These are phyloP conservation scores for Anisognathus igniventris DNA, from an alignment of 2,797 vertebrate species.

Conservation along the genomic window DNA sequence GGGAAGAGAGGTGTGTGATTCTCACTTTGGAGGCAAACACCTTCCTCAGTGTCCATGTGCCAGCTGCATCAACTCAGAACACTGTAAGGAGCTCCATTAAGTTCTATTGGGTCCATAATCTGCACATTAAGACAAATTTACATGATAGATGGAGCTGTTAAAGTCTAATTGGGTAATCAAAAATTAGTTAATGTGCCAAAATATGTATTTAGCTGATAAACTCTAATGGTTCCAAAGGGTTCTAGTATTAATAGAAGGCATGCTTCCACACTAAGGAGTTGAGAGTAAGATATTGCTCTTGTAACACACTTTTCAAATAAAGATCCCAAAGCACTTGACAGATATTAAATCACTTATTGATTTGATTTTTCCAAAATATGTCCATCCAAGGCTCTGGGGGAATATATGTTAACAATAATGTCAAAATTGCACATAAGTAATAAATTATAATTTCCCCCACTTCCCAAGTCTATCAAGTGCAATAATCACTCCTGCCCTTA, in stretches of 20 bases:
- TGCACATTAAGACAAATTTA: slow-evolving; percentile 63
- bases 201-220: slow-evolving; percentile 70
- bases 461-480: slow-evolving; percentile 34
- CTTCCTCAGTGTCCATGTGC: slow-evolving; percentile 34
- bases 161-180: slow-evolving; percentile 69
- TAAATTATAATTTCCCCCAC: slow-evolving; percentile 33
- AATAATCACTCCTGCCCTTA: slow-evolving; percentile 23
- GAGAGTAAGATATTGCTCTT: slow-evolving; percentile 34
- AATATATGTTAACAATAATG: slow-evolving; percentile 44
- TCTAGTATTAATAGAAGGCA: slow-evolving; percentile 57
- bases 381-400: slow-evolving; percentile 31
- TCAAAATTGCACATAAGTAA: slow-evolving; percentile 49
- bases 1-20: not conserved
- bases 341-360: slow-evolving; percentile 63
- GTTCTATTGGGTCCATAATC: slow-evolving; percentile 68
- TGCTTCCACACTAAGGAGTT: slow-evolving; percentile 26
- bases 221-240: slow-evolving; percentile 63
- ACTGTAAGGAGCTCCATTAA: slow-evolving; percentile 64
- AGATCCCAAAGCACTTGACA: slow-evolving; percentile 60
- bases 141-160: slow-evolving; percentile 66
- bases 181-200: slow-evolving; percentile 70
- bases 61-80: slow-evolving; percentile 53
- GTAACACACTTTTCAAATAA: not conserved
- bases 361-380: slow-evolving; percentile 66
- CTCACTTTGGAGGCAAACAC: not conserved